Percentiles rank a stretch among this genome's conserved stretches.
phyloP scores from a whole-genome alignment of 1,140 invertebrate genomes.

The Drosophila pectinifera region DNA sequence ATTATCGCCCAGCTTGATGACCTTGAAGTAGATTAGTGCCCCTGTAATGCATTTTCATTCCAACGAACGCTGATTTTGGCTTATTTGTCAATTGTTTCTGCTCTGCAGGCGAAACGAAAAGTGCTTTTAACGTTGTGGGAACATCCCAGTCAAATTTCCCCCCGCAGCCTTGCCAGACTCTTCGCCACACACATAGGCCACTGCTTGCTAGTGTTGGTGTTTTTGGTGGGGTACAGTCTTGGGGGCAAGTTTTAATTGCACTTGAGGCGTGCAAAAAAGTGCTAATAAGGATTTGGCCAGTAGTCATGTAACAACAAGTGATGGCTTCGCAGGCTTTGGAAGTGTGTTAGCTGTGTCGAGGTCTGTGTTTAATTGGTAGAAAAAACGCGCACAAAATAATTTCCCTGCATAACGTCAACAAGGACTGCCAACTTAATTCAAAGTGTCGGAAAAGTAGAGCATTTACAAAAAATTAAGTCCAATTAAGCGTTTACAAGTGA shows the following conservation, averaged over 20 bases:
- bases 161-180: slow-evolving; percentile 31
- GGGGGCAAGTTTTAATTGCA: slow-evolving; percentile 13
- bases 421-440: slow-evolving; percentile 12
- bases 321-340: background rate
- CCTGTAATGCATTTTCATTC: background rate
- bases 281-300: background rate
- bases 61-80: background rate
- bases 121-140: slow-evolving; percentile 55
- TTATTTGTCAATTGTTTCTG: slow-evolving; percentile 12
- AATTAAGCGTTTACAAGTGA: background rate
- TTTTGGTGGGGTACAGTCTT: slow-evolving; percentile 57
- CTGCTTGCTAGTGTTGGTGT: slow-evolving; percentile 22
- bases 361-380: slow-evolving; percentile 1
- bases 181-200: background rate
- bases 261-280: too few species aligned
- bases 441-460: background rate
- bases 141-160: slow-evolving; percentile 53
- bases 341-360: background rate
- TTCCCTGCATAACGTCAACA: slow-evolving; percentile 42
- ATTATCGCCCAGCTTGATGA: background rate
- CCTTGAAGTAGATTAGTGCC: background rate
- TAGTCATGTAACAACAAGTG: background rate
- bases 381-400: slow-evolving; percentile 53
- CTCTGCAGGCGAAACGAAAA: slow-evolving; percentile 44
- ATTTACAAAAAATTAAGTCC: too few species aligned